Evolutionary conservation across 2,113 vertebrate genomes (phyloP).

Genomic region (Tamias sibiricus): DNA sequence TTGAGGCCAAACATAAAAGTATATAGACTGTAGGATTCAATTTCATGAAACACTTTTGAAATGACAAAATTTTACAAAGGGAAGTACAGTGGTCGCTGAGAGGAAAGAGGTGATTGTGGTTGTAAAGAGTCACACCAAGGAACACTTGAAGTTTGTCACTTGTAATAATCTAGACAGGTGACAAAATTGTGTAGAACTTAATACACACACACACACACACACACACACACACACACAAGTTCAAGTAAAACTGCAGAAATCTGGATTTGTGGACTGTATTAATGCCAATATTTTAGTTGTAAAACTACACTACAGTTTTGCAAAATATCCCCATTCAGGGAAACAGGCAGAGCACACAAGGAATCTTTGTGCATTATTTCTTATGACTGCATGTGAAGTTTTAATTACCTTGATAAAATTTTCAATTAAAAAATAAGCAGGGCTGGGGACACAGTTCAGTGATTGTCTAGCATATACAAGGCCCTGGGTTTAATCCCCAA

Average conservation of each 20-base stretch:
- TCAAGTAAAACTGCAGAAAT: neutral
- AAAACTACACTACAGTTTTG: neutral
- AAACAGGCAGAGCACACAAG: neutral
- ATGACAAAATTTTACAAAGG: neutral
- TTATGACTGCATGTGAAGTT: neutral
- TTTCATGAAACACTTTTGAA: neutral
- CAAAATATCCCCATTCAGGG: neutral
- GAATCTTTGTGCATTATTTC: neutral
- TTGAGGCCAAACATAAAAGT: neutral
- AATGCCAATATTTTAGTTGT: neutral
- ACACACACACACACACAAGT: neutral
- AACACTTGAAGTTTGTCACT: neutral
- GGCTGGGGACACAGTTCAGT: neutral
- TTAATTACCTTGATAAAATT: neutral
- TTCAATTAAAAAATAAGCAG: neutral
- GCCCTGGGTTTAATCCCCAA: neutral
- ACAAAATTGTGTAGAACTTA: neutral
- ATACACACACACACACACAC: too few species aligned
- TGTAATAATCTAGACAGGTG: neutral
- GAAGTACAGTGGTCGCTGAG: neutral
- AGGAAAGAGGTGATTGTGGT: neutral
- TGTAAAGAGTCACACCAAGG: neutral
- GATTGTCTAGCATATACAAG: neutral
- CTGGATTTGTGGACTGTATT: neutral
- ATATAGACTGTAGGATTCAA: neutral